Evolutionary conservation across 2,888 invertebrate species (phyloP), one percentile per base, ranked within the genome.

Genomic region (Eristalis intricaria): DNA sequence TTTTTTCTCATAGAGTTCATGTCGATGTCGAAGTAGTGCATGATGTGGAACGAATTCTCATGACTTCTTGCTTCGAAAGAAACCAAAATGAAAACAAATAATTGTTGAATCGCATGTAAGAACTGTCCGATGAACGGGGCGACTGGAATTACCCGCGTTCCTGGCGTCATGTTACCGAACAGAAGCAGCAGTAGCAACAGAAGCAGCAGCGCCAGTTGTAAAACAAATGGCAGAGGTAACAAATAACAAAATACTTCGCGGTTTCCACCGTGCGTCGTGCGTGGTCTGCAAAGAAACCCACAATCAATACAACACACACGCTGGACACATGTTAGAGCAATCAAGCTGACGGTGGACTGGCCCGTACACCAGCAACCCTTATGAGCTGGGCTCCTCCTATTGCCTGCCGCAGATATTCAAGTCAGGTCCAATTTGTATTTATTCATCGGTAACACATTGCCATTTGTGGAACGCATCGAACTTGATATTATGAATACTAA

Each of bases 391-490:
- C 76, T 76, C 65, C 76, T 76, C 65, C 76, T 73, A 50, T 75
- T 79, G 79, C 61, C 65, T 74, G 75, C 38, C 68, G 68, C 66
- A 63, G 77, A 76, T 74, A 86, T 86, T 87, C 86, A 71, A 75
- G 86, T 87, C 86, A 87, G 83, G 86, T 83, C 86, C 86, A 87
- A 83, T 83, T 87, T 79, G 79, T 87, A 83, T 87, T 83, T 87
- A 83, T 83, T 83, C 86, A 83, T 79, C 83, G 83, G 86, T 83
- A 86, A 77, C 83, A 83, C 70, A 87, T 83, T 83, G 79, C 86
- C 83, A 87, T 87, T 83, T 87, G 83, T 79, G 83, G 86, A 83
- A 83, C 78, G 86, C 83, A 83, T 75, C 75, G 56, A 70, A 64
- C 79, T 79, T 76, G 70, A 40, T 69, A 85, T 82, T 86, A 78